Base-by-base conservation (phyloP, 2,797 vertebrate species). In the Poeciliopsis presidionis region DNA sequence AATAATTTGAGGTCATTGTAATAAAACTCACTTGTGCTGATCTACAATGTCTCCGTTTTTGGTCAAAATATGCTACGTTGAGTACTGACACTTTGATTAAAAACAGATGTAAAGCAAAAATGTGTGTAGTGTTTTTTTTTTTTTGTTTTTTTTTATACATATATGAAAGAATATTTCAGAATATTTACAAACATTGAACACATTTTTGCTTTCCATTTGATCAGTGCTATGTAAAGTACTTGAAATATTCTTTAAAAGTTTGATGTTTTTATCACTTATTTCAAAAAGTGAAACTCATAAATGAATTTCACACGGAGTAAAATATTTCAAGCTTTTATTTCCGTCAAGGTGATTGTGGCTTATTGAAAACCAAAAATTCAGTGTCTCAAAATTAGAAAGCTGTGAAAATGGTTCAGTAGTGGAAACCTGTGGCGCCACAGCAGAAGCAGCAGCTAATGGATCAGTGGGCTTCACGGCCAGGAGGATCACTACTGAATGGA, bases 11-110 rank as follows among this genome's bases (percentile, higher is more conserved):
- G 86, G 79, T 72, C 46, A 83, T 83, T 92, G 57, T 87, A 93
- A 92, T 92, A 92, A 93, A 93, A 86, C 33, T 87, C 22, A 72
- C 73, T 83, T 43, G 81, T 46, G 59, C 73, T 80, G 30, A 87
- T 49, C 30, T 75, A n/a, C 28, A 0, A 39, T 82, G 77, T 91
- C 20, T 83, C 88, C 0, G 20, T 76, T 84, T 76, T 75, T 78
- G 12, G 46, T 75, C 41, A 43, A 49, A 55, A 12, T 22, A 20
- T 36, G 61, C 33, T 22, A 30, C 12, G 1, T 14, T 59, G n/a
- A 59, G 5, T 20, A 30, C 28, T 13, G 57, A 61, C 28, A 61
- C 9, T 57, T 57, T 18, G 59, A 28, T 16, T 61, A 30, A 36
- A 33, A 18, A 18, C 22, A 25, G 1, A 22, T 25, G 7, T 22